phyloP scores from a whole-genome alignment of 2,888 invertebrate species.

The Minunthozetes semirufus region DNA sequence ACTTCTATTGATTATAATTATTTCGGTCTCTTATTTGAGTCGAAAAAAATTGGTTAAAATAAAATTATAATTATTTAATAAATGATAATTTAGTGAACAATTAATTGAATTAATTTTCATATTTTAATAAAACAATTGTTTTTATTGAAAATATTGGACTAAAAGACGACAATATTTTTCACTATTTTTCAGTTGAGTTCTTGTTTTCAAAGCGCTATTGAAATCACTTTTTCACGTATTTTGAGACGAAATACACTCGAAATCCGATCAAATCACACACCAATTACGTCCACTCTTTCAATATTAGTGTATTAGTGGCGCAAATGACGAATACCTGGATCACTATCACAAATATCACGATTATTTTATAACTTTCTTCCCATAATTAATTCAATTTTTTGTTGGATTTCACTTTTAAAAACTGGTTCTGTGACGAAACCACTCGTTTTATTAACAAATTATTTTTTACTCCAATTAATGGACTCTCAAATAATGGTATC shows the following conservation, averaged over 20 bases:
- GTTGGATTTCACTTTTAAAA: no score
- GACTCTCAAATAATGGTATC: no score
- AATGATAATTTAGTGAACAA: neutral
- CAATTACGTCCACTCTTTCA: no score
- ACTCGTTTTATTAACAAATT: no score
- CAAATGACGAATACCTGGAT: no score
- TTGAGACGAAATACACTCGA: neutral
- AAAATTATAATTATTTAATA: neutral
- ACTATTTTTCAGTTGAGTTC: neutral
- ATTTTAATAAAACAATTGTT: neutral
- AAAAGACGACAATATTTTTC: conserved; percentile 1
- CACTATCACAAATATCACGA: no score
- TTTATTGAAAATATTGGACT: neutral
- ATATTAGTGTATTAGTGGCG: no score
- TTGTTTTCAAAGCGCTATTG: neutral
- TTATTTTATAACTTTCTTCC: no score
- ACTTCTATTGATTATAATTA: neutral
- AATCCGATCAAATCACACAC: no score
- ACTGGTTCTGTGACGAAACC: no score
- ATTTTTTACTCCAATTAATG: no score
- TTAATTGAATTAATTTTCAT: neutral
- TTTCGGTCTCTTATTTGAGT: neutral
- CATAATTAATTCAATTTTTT: no score
- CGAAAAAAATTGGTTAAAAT: neutral
- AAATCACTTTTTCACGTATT: conserved; percentile 2